phyloP scores from a whole-genome alignment of 2,888 invertebrate genomes.

The Perdita meconis region DNA sequence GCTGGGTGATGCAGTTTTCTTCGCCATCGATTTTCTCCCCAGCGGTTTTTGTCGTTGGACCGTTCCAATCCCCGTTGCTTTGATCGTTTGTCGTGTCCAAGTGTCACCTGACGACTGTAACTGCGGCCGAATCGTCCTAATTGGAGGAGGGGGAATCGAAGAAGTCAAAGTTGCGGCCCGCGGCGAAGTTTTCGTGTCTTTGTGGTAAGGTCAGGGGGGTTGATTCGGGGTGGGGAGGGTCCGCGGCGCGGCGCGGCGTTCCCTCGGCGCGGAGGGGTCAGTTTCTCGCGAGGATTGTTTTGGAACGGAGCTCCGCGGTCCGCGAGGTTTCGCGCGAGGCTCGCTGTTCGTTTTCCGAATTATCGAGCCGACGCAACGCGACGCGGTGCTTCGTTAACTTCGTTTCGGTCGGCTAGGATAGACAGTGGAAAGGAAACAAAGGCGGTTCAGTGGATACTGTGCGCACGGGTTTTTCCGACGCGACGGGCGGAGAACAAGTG shows the following conservation, averaged over 20 bases:
- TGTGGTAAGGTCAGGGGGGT: neutral
- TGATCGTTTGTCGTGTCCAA: neutral
- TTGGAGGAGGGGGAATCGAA: neutral
- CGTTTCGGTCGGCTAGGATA: too few relatives aligned
- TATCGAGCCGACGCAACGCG: too few relatives aligned
- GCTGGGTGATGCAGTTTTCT: neutral
- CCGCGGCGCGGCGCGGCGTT: neutral
- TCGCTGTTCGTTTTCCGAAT: too few relatives aligned
- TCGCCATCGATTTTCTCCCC: neutral
- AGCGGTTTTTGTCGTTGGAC: slow-evolving; percentile 1
- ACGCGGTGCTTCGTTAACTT: too few relatives aligned
- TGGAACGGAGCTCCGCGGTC: slow-evolving; percentile 1
- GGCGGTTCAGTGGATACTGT: too few relatives aligned
- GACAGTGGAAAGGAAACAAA: too few relatives aligned
- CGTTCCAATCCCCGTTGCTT: slow-evolving; percentile 1
- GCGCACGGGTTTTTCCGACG: too few relatives aligned
- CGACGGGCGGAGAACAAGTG: too few relatives aligned
- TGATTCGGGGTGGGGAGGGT: neutral
- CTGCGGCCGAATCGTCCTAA: neutral
- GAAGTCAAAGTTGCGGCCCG: neutral
- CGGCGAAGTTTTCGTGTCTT: neutral
- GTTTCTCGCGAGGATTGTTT: slow-evolving; percentile 1
- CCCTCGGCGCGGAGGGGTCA: neutral
- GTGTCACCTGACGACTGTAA: neutral
- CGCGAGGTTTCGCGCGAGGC: too few relatives aligned